Evolutionary conservation across 1,140 invertebrate genomes (phyloP).

Genomic region (Anastrepha ludens): DNA sequence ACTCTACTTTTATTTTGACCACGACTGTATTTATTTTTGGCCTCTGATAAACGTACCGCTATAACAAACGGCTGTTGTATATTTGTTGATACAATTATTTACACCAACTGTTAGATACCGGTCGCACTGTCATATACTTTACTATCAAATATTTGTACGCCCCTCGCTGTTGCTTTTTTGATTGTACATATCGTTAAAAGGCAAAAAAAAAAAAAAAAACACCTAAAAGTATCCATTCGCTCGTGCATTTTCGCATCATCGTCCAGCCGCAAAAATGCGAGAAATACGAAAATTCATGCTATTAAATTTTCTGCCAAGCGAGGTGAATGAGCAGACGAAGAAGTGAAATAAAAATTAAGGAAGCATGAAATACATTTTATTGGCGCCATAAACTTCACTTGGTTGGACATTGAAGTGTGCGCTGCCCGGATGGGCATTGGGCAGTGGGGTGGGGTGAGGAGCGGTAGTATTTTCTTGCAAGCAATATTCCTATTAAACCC

Average conservation of each 20-base stretch:
- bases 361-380: constrained; percentile 75
- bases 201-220: neutral
- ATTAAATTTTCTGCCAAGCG: neutral
- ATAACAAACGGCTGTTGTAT: neutral
- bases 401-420: constrained; percentile 72
- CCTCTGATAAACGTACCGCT: neutral
- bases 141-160: neutral
- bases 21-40: no score
- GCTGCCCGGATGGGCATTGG: neutral
- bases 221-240: constrained; percentile 44
- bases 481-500: constrained; percentile 31
- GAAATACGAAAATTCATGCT: constrained; percentile 32
- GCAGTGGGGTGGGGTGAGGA: neutral
- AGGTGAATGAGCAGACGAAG: constrained; percentile 12
- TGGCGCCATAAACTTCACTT: constrained; percentile 74
- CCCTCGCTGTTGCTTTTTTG: neutral
- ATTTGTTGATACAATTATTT: neutral
- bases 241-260: constrained; percentile 50
- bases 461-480: neutral
- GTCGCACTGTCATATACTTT: neutral
- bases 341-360: constrained; percentile 73
- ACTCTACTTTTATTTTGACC: no score
- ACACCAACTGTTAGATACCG: neutral
- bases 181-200: neutral
- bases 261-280: constrained; percentile 31